phyloP scores from a whole-genome alignment of 2,797 vertebrate genomes.

The Pantherophis alleghaniensis region DNA sequence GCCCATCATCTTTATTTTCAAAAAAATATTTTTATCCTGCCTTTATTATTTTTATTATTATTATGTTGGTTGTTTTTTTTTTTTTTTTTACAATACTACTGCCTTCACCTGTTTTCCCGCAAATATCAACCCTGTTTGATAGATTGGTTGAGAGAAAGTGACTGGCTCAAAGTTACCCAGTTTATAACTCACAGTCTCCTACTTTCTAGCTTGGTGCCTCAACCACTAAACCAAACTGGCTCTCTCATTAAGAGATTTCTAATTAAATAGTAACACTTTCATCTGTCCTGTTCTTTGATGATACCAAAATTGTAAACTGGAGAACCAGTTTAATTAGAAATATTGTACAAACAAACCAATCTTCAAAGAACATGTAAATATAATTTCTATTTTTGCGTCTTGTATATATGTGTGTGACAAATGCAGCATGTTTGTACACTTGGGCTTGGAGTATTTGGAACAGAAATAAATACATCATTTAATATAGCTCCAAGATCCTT shows the following conservation, averaged over 20 bases:
- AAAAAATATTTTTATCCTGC: not conserved
- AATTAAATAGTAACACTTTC: not conserved
- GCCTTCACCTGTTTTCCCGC: not conserved
- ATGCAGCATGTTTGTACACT: not conserved
- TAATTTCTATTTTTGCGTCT: not conserved
- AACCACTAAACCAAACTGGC: not conserved
- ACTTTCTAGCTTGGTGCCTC: not conserved
- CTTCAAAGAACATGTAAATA: not conserved
- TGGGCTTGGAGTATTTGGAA: not conserved
- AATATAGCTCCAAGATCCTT: not conserved
- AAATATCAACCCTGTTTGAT: not conserved
- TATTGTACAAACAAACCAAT: not conserved
- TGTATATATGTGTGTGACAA: not conserved
- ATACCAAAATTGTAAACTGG: not conserved
- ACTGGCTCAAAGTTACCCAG: not conserved
- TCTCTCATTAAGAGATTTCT: not conserved
- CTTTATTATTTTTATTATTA: not conserved
- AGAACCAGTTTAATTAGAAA: not conserved
- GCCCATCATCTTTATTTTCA: not conserved
- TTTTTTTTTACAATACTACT: not conserved
- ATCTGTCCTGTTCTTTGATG: not conserved
- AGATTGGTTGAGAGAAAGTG: not conserved
- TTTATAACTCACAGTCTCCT: not conserved
- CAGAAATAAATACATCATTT: not conserved
- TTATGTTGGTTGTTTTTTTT: not conserved